Evolutionary conservation across 2,888 invertebrate genomes (phyloP), one percentile per base, ranked within the genome.

Genomic region (Antitype chi): DNA sequence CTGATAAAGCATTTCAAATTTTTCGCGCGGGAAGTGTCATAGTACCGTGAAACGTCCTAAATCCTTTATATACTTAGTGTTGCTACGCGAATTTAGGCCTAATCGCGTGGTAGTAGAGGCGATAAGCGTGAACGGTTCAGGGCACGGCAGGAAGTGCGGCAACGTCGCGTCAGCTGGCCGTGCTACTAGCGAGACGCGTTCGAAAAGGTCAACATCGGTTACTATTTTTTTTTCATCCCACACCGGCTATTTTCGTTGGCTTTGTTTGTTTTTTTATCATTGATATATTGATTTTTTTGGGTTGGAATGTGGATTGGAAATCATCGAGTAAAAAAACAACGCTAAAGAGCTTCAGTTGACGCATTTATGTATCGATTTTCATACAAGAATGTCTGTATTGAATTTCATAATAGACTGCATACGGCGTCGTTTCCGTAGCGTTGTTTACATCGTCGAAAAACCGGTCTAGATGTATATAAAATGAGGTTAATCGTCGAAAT

Each of bases 151-250:
- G 87, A 91, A 92, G 92, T 87, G 89, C 91, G 96, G 96, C 96
- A 97, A 96, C 97, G 94, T 89, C 96, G 96, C 95, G 95, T 96
- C 97, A 96, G 96, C 97, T 95, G 96, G 95, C 94, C 93, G 94
- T 91, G 93, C 95, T 94, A 96, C 96, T 94, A 94, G 93, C 93
- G 94, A 94, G 94, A 92, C 92, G 93, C 94, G 95, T 92, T 94
- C 93, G 90, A 94, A 97, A 97, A 96, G 96, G 96, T 96, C 96
- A 96, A 94, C 96, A 93, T 94, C 95, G 95, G 95, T 94, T 95
- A 95, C 93, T 92, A 94, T 94, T 95, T 95, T 95, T 94, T 95
- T 95, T 94, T 91, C 89, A 90, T 91, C 92, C 93, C 89, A 91
- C 89, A 91, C 91, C 89, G 92, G 92, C 93, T 95, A 95, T 95